A percentile compares a stretch with the other conserved stretches of the same genome.
Conservation (phyloP, 2,797 vertebrate species). For the Aeoliscus strigatus region DNA sequence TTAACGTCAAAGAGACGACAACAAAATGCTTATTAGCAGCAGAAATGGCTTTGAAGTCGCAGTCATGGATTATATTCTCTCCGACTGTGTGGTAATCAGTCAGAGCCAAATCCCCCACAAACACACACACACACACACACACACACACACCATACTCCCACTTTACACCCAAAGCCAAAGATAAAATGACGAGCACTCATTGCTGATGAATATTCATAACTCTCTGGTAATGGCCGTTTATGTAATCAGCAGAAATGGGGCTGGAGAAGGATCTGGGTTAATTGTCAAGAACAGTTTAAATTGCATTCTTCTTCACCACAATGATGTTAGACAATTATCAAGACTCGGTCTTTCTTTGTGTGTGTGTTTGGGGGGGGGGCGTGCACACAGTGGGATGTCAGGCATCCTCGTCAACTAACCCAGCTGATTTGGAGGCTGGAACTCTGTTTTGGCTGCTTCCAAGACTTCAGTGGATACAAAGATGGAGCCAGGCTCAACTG, state of each 20-base stretch:
- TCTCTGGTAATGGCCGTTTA: slow-evolving; percentile 59
- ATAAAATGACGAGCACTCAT: slow-evolving; percentile 56
- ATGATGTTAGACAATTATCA: slow-evolving; percentile 54
- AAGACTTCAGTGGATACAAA: slow-evolving; percentile 50
- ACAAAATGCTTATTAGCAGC: slow-evolving; percentile 50
- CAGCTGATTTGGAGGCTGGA: slow-evolving; percentile 32
- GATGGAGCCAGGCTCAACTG: slow-evolving; percentile 40
- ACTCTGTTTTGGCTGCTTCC: slow-evolving; percentile 30
- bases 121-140: background rate
- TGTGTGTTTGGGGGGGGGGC: slow-evolving; percentile 2
- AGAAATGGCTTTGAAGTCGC: slow-evolving; percentile 49
- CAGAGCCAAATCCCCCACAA: slow-evolving; percentile 32
- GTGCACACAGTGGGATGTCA: slow-evolving; percentile 22
- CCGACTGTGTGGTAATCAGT: slow-evolving; percentile 46
- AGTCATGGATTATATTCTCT: slow-evolving; percentile 49
- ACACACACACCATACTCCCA: slow-evolving; percentile 9
- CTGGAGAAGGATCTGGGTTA: slow-evolving; percentile 66
- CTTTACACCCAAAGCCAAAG: slow-evolving; percentile 51
- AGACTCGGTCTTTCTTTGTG: slow-evolving; percentile 23
- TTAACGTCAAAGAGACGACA: slow-evolving; percentile 41
- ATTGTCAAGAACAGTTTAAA: slow-evolving; percentile 69
- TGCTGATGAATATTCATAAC: slow-evolving; percentile 64
- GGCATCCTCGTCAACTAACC: slow-evolving; percentile 31
- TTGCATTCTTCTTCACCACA: slow-evolving; percentile 64
- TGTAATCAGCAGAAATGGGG: slow-evolving; percentile 64